Conservation (phyloP, 2,113 vertebrate genomes). For the Paralichthys olivaceus region DNA sequence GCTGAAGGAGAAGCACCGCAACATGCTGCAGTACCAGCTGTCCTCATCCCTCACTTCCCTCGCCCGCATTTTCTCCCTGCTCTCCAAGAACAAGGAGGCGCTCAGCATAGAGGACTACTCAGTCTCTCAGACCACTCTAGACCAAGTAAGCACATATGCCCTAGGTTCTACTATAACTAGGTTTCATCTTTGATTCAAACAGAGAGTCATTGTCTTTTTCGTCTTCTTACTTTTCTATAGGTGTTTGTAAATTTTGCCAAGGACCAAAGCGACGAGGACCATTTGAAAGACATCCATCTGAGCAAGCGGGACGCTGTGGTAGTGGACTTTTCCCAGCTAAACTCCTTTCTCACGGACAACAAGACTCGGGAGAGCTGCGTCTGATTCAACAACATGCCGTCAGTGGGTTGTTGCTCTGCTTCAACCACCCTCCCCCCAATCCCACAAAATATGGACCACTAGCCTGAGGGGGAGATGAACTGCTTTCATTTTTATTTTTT, state of each 20-base stretch:
- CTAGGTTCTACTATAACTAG: no score
- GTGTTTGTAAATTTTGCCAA: conserved; percentile 99
- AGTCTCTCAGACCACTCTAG: conserved; percentile 97
- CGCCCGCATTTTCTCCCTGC: conserved; percentile 94
- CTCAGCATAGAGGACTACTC: conserved; percentile 99
- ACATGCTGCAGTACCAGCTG: conserved; percentile 98
- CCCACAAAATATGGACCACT: conserved; percentile 51
- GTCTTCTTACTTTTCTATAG: conserved; percentile 73
- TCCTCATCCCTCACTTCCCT: conserved; percentile 92
- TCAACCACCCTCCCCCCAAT: background rate
- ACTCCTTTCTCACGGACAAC: conserved; percentile 89
- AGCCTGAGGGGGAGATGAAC: conserved; percentile 34
- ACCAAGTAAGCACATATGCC: conserved; percentile 89
- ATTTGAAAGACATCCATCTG: conserved; percentile 92
- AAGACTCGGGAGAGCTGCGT: conserved; percentile 94
- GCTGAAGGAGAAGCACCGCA: conserved; percentile 95
- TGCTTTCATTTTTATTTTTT: conserved; percentile 52
- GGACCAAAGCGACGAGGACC: conserved; percentile 99
- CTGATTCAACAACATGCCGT: conserved; percentile 77
- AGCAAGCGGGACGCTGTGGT: conserved; percentile 92
- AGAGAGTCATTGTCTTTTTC: conserved; percentile 9
- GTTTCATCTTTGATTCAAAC: background rate
- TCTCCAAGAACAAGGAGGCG: conserved; percentile 92
- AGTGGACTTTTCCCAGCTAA: conserved; percentile 90
- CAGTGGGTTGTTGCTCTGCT: conserved; percentile 47